Percentiles rank a stretch among this genome's conserved stretches.
Evolutionary conservation across 92 coral and sea anemone genomes (phyloP).

Genomic region (Parazoanthus swiftii): DNA sequence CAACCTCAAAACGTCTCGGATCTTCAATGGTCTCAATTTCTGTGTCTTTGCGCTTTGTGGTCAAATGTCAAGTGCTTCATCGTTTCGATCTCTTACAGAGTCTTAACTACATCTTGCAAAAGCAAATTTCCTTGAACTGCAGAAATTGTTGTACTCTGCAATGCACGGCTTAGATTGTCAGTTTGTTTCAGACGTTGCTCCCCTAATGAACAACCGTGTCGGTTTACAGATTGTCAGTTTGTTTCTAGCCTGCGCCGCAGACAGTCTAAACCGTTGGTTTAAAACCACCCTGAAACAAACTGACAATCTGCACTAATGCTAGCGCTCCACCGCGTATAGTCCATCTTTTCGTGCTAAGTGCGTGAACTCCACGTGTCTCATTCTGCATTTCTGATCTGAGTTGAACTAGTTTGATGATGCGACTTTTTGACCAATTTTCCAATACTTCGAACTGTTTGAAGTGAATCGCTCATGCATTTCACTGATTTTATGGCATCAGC

Average conservation of each 20-base stretch:
- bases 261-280: no score
- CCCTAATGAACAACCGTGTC: no score
- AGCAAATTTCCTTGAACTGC: slow-evolving; percentile 38
- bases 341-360: no score
- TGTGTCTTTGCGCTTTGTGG: slow-evolving; percentile 44
- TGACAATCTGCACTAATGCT: no score
- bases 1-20: slow-evolving; percentile 49
- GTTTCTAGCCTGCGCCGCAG: no score
- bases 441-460: slow-evolving; percentile 39
- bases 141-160: not conserved
- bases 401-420: not conserved
- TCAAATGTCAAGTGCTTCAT: slow-evolving; percentile 29
- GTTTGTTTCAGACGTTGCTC: no score
- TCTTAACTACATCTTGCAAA: slow-evolving; percentile 22
- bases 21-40: slow-evolving; percentile 50
- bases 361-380: no score
- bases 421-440: slow-evolving; percentile 1
- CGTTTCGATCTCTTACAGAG: not conserved
- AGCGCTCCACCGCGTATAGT: no score
- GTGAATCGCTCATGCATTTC: slow-evolving; percentile 48
- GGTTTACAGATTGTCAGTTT: no score
- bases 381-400: no score
- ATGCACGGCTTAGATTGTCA: no score
- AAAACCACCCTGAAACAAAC: no score
- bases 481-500: slow-evolving; percentile 50